These are phyloP conservation scores for Lepidotrigona ventralis DNA, from an alignment of 1,140 invertebrate species.

Conservation along the genomic window DNA sequence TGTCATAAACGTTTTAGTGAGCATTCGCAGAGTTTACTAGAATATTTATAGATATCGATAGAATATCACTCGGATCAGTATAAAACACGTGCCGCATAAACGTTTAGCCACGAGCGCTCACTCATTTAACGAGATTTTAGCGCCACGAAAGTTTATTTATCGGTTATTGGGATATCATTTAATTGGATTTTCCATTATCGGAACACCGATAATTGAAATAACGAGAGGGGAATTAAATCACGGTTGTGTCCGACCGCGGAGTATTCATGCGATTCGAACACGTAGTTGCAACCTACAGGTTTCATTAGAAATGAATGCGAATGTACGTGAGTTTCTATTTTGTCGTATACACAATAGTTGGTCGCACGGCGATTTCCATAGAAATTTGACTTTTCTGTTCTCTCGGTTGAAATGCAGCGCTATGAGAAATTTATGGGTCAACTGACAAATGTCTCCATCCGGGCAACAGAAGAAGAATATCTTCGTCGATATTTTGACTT, in stretches of 20 bases:
- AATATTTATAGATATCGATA: background rate
- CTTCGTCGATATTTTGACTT: too few species aligned
- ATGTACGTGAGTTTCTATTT: background rate
- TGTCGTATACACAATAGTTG: background rate
- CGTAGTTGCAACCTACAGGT: background rate
- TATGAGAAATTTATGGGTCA: background rate
- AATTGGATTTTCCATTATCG: slow-evolving; percentile 51
- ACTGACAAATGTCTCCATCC: background rate
- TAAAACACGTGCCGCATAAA: background rate
- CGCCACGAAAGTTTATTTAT: slow-evolving; percentile 34
- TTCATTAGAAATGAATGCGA: slow-evolving; percentile 26
- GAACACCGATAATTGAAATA: slow-evolving; percentile 43
- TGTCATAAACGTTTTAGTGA: background rate
- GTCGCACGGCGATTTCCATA: background rate
- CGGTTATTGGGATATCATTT: slow-evolving; percentile 36
- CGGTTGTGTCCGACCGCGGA: background rate
- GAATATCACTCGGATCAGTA: background rate
- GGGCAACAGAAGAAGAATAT: too few species aligned
- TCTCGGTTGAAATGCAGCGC: background rate
- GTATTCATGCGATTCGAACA: background rate
- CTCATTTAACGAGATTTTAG: slow-evolving; percentile 29
- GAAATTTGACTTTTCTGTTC: background rate
- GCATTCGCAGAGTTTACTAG: background rate
- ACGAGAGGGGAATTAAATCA: slow-evolving; percentile 42
- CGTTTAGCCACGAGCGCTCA: background rate